These are phyloP conservation scores for Tribolium madens DNA, from an alignment of 1,140 invertebrate genomes.

Conservation along the genomic window DNA sequence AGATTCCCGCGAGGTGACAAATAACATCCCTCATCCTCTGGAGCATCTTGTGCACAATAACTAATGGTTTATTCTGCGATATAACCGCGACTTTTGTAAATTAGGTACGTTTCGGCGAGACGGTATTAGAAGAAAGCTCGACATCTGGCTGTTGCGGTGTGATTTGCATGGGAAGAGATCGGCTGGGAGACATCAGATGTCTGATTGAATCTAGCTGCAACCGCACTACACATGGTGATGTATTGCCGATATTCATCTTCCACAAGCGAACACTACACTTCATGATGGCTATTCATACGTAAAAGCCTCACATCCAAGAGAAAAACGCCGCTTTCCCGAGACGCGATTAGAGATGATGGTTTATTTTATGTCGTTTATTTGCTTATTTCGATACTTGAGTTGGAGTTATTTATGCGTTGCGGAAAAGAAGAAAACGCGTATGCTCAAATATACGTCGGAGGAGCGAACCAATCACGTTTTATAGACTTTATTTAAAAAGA, in stretches of 20 bases:
- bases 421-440: background rate
- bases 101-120: background rate
- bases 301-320: background rate
- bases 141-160: conserved; percentile 11
- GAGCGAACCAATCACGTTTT: background rate
- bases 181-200: conserved; percentile 14
- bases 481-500: background rate
- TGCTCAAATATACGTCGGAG: background rate
- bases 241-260: conserved; percentile 25
- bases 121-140: conserved; percentile 6
- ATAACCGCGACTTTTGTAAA: conserved; percentile 1
- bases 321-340: conserved; percentile 4
- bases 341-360: conserved; percentile 8
- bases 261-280: conserved; percentile 22
- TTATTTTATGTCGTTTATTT: conserved; percentile 14
- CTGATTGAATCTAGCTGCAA: conserved; percentile 22
- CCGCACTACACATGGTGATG: conserved; percentile 24
- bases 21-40: background rate
- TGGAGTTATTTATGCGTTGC: background rate
- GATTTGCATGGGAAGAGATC: conserved; percentile 34
- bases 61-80: background rate
- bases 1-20: conserved; percentile 30
- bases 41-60: background rate
- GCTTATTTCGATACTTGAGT: conserved; percentile 15
- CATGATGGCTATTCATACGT: conserved; percentile 33